A percentile compares a stretch with the other conserved stretches of the same genome.
phyloP scores from a whole-genome alignment of 2,797 vertebrate genomes.

The Pseudomugil gertrudae region DNA sequence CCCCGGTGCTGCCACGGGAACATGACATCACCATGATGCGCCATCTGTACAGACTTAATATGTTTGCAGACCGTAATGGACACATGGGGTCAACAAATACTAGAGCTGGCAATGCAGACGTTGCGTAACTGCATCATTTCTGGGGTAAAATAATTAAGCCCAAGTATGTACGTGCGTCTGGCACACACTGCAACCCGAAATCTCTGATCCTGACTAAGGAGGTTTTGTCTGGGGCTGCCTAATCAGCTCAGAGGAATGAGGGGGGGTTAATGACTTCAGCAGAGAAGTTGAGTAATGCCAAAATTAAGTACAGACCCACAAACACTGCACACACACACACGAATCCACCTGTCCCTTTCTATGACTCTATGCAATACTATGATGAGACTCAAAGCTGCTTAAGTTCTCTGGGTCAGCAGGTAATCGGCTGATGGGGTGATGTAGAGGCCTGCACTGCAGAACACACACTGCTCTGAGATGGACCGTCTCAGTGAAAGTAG shows the following conservation, averaged over 20 bases:
- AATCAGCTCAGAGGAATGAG: constrained; percentile 65
- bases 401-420: constrained; percentile 68
- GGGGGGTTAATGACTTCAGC: constrained; percentile 41
- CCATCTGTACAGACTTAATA: constrained; percentile 39
- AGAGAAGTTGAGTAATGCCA: constrained; percentile 38
- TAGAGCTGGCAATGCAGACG: background rate
- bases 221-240: constrained; percentile 53
- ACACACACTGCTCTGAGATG: constrained; percentile 14
- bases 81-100: constrained; percentile 20
- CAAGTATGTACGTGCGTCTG: constrained; percentile 5
- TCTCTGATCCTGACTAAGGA: constrained; percentile 59
- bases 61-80: constrained; percentile 20
- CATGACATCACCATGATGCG: constrained; percentile 31
- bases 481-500: constrained; percentile 10
- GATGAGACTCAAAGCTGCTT: constrained; percentile 69
- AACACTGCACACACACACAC: constrained; percentile 12
- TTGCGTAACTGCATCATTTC: constrained; percentile 53
- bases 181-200: constrained; percentile 24
- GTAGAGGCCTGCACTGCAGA: constrained; percentile 22
- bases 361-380: constrained; percentile 1
- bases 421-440: constrained; percentile 63
- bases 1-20: constrained; percentile 8
- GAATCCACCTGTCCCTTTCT: constrained; percentile 47
- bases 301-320: constrained; percentile 41
- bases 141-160: constrained; percentile 17